A percentile compares a stretch with the other conserved stretches of the same genome.
phyloP scores from a whole-genome alignment of 2,888 invertebrate genomes.

The Agrochola circellaris region DNA sequence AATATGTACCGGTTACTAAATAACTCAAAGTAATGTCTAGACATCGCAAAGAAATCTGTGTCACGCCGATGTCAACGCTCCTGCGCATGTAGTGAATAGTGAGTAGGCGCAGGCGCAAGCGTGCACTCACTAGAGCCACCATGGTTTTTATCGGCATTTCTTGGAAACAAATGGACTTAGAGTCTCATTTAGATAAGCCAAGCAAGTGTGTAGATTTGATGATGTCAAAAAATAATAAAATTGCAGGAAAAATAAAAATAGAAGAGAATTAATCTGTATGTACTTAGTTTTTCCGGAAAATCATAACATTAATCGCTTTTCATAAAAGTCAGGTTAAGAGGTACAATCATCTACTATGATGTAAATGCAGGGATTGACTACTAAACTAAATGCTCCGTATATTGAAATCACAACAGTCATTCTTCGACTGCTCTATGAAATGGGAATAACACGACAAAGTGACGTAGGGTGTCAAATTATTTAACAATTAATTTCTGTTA shows the following conservation, averaged over 20 bases:
- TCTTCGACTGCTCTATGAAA: background rate
- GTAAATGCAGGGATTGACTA: background rate
- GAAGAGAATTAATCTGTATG: background rate
- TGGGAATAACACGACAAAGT: background rate
- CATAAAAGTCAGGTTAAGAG: background rate
- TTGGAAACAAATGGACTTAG: background rate
- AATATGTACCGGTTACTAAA: constrained; percentile 65
- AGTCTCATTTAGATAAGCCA: background rate
- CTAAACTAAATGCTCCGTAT: background rate
- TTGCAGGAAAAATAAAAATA: background rate
- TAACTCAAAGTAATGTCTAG: constrained; percentile 74
- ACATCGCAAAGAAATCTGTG: constrained; percentile 76
- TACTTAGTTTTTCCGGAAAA: background rate
- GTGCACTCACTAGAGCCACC: constrained; percentile 42
- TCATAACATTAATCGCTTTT: background rate
- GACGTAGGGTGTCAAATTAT: background rate
- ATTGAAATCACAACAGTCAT: background rate
- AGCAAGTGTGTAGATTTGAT: background rate
- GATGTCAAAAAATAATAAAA: background rate
- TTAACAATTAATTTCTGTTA: background rate
- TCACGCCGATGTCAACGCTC: constrained; percentile 80
- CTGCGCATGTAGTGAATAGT: constrained; percentile 75
- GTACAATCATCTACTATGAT: background rate
- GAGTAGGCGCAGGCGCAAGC: constrained; percentile 57
- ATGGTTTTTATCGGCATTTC: background rate